These are phyloP conservation scores for Lithobius niger DNA, from an alignment of 1,140 invertebrate genomes.

Conservation along the genomic window DNA sequence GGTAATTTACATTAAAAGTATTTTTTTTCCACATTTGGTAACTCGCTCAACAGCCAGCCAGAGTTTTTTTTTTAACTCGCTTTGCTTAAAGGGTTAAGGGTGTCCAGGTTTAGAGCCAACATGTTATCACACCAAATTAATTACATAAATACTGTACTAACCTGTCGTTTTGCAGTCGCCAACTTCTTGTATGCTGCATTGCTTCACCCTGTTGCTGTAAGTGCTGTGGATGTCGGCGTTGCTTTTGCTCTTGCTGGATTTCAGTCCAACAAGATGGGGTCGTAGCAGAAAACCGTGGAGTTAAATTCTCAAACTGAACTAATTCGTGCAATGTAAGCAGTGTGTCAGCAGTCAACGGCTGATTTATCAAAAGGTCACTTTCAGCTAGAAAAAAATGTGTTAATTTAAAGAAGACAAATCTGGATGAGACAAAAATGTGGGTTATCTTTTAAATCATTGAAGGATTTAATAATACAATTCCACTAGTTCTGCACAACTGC, in stretches of 20 bases:
- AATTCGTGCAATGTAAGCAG: constrained; percentile 45
- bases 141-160: constrained; percentile 35
- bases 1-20: neutral
- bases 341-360: constrained; percentile 37
- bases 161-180: constrained; percentile 70
- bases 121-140: no score
- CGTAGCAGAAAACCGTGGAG: constrained; percentile 58
- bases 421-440: no score
- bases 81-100: no score
- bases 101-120: no score
- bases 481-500: no score
- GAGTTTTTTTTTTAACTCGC: no score
- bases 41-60: no score
- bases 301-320: constrained; percentile 46
- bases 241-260: constrained; percentile 75
- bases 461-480: no score
- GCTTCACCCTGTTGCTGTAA: constrained; percentile 56
- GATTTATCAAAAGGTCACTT: constrained; percentile 40
- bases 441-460: no score
- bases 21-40: neutral
- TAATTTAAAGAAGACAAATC: no score
- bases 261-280: constrained; percentile 84
- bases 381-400: constrained; percentile 16
- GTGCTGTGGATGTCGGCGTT: constrained; percentile 63
- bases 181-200: constrained; percentile 59